Evolutionary conservation across 23 tunicate genomes (phyloP).

Genomic region (Styela plicata): DNA sequence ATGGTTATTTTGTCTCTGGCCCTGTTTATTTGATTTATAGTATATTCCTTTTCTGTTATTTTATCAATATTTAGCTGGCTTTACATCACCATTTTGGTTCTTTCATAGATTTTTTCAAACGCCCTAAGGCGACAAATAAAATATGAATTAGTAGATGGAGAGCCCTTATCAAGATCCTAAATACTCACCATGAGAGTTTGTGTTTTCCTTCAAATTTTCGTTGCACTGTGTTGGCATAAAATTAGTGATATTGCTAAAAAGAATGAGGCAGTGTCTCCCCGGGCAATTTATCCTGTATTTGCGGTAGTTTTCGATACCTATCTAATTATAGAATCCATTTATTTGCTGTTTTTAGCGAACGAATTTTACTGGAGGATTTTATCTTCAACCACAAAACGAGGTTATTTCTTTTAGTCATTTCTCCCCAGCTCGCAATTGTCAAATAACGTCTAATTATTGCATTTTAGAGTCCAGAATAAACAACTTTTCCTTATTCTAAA

Average conservation of each 20-base stretch:
- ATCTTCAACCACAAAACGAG: background rate
- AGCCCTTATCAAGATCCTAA: slow-evolving; percentile 13
- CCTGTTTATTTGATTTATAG: no score
- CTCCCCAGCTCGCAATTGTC: background rate
- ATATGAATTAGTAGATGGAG: slow-evolving; percentile 7
- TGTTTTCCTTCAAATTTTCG: background rate
- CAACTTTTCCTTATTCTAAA: no score
- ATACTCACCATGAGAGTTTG: background rate
- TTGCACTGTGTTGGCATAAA: background rate
- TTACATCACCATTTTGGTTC: background rate
- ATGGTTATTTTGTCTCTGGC: no score
- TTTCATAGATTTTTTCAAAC: background rate
- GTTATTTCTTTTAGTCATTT: background rate
- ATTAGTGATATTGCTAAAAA: background rate
- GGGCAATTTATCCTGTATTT: background rate
- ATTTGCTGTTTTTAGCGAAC: background rate
- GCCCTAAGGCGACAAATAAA: slow-evolving; percentile 10
- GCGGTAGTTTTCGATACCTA: background rate
- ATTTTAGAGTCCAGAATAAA: background rate
- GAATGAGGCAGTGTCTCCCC: background rate
- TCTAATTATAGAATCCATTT: background rate
- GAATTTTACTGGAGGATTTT: background rate
- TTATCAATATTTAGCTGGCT: background rate
- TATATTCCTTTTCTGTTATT: no score
- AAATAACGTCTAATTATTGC: background rate